phyloP scores from a whole-genome alignment of 2,797 vertebrate genomes.

The Poecilia velifera region DNA sequence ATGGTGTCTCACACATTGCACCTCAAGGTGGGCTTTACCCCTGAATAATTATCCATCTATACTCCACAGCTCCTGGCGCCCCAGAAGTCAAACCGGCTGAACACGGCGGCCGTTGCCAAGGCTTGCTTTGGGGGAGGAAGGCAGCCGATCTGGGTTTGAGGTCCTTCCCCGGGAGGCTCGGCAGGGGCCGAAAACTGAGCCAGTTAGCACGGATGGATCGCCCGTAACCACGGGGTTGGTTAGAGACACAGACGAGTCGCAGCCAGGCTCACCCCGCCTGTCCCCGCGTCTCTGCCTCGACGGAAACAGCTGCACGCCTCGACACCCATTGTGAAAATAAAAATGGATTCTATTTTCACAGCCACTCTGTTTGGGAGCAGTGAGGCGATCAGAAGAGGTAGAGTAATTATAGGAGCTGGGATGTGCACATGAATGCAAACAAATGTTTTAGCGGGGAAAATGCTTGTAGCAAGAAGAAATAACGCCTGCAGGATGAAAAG shows the following conservation, averaged over 20 bases:
- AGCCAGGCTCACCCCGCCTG: slow-evolving; percentile 39
- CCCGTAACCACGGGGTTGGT: slow-evolving; percentile 61
- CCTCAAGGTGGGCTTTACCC: slow-evolving; percentile 75
- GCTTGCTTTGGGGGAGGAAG: slow-evolving; percentile 28
- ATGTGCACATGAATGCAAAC: slow-evolving; percentile 66
- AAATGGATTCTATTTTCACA: slow-evolving; percentile 58
- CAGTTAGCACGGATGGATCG: slow-evolving; percentile 69
- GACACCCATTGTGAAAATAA: slow-evolving; percentile 56
- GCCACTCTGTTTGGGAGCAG: slow-evolving; percentile 66
- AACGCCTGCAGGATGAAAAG: slow-evolving; percentile 20
- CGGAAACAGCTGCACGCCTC: slow-evolving; percentile 60
- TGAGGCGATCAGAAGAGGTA: slow-evolving; percentile 57
- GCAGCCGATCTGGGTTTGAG: slow-evolving; percentile 43
- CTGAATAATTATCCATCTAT: slow-evolving; percentile 67
- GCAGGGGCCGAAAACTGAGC: slow-evolving; percentile 44
- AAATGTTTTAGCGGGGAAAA: slow-evolving; percentile 50
- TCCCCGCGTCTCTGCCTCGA: slow-evolving; percentile 34
- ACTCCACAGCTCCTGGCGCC: slow-evolving; percentile 46
- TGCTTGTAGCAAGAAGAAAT: slow-evolving; percentile 45
- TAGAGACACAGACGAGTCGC: slow-evolving; percentile 39
- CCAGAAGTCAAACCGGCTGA: slow-evolving; percentile 52
- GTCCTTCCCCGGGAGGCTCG: slow-evolving; percentile 48
- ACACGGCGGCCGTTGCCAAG: slow-evolving; percentile 35
- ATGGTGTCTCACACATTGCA: slow-evolving; percentile 50
- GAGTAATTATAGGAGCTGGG: slow-evolving; percentile 68